Base-by-base conservation (phyloP, 1,140 invertebrate genomes). In the Drosophila rhopaloa region DNA sequence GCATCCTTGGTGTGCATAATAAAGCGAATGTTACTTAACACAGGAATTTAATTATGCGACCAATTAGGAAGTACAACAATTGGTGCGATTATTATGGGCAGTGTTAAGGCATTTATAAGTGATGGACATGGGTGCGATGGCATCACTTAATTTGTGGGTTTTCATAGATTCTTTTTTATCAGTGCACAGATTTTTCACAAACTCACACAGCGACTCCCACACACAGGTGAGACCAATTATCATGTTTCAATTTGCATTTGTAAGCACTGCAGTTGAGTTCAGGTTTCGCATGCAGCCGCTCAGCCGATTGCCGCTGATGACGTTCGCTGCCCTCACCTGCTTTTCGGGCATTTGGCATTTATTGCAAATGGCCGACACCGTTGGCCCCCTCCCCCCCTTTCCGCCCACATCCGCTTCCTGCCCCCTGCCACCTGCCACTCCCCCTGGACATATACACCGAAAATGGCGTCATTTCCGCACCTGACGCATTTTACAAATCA, bases 241-340 rank as follows among this genome's bases (percentile, higher is more conserved):
- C 80, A 75, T 81, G 80, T 78, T 82, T 82, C 75, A 82, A 82
- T 82, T 82, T 82, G 79, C 80, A 82, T 82, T 82, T 82, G 59
- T 82, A 78, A 82, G 80, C 75, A 82, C 74, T 81, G 79, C 79
- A 59, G 73, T 43, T 68, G 63, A 48, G 50, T 44, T 51, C 54
- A 54, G 60, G 60, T 41, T 56, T 24, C 46, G 46, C 40, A 40
- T 43, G 56, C 44, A 47, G 24, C 47, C 35, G 66, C 29, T 51
- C n/a, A 51, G 48, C 48, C 48, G 29, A 35, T 51, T 51, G 32
- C 53, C 40, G 59, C 35, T 32, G 67, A 58, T 51, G 60, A 38
- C 58, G 29, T 41, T 53, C 47, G 67, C 67, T 29, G 46, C 54
- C 27, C 54, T 38, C 24, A 24, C 51, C 61, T 78, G 70, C 65